phyloP scores from a whole-genome alignment of 1,140 invertebrate genomes.

The Anastrepha obliqua region DNA sequence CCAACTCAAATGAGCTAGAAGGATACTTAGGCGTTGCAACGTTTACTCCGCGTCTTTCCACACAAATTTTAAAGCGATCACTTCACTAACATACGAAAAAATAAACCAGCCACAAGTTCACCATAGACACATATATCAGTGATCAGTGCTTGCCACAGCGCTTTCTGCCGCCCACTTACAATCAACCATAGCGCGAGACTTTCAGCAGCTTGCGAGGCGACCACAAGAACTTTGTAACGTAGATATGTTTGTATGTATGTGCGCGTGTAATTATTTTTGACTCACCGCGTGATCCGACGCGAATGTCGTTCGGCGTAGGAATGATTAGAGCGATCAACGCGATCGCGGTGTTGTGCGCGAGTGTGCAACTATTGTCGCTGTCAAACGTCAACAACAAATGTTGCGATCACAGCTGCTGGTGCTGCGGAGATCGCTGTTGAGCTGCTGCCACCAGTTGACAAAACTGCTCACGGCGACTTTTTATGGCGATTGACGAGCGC shows the following conservation, averaged over 20 bases:
- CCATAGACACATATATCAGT: not conserved
- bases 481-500: conserved; percentile 50
- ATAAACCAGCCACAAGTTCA: not conserved
- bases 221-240: not conserved
- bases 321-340: conserved; percentile 47
- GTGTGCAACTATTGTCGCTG: conserved; percentile 29
- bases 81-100: not conserved
- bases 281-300: conserved; percentile 36
- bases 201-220: not conserved
- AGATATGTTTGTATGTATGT: not conserved
- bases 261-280: not conserved
- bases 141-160: not conserved
- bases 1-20: not conserved
- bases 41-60: not conserved
- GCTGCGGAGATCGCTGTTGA: not conserved
- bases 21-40: not conserved
- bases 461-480: conserved; percentile 45
- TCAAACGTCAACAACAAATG: conserved; percentile 52
- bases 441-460: conserved; percentile 47
- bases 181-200: not conserved
- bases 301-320: conserved; percentile 10
- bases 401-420: not conserved
- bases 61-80: not conserved
- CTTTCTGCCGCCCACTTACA: conserved; percentile 36
- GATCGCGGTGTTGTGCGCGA: not conserved